Conservation (phyloP, 2,797 vertebrate species). For the Loriculus beryllinus region DNA sequence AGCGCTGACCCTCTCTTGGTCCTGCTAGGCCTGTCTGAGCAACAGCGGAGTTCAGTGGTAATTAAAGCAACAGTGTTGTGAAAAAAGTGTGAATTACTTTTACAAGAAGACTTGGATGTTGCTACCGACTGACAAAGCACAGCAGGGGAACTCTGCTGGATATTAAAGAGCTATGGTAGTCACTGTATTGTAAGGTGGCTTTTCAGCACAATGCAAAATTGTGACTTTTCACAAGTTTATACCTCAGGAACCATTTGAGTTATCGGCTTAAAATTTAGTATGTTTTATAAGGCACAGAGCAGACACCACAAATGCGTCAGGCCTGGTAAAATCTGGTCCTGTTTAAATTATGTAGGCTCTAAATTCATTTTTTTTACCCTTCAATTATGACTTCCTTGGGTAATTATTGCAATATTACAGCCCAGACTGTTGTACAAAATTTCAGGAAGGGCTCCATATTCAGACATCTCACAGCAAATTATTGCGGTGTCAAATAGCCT, state of each 20-base stretch:
- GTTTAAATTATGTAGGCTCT: constrained; percentile 45
- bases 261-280: constrained; percentile 72
- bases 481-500: constrained; percentile 37
- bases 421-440: constrained; percentile 40
- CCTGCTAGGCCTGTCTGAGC: constrained; percentile 80
- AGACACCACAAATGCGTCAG: constrained; percentile 59
- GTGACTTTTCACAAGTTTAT: constrained; percentile 81
- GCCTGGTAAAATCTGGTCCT: constrained; percentile 38
- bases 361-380: constrained; percentile 57
- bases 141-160: constrained; percentile 79
- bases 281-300: constrained; percentile 38
- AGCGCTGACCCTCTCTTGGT: constrained; percentile 75
- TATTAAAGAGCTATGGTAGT: constrained; percentile 79
- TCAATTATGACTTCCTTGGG: constrained; percentile 45
- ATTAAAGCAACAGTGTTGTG: constrained; percentile 84
- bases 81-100: constrained; percentile 86
- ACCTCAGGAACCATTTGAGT: constrained; percentile 74
- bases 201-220: constrained; percentile 79
- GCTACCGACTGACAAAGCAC: constrained; percentile 81
- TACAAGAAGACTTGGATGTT: constrained; percentile 79
- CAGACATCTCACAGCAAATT: constrained; percentile 38
- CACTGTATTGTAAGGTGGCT: constrained; percentile 75
- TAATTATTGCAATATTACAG: constrained; percentile 69
- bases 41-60: constrained; percentile 82
- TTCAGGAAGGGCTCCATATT: constrained; percentile 11